Conservation (phyloP, 2,797 vertebrate genomes). For the Pantherophis vulpinus region DNA sequence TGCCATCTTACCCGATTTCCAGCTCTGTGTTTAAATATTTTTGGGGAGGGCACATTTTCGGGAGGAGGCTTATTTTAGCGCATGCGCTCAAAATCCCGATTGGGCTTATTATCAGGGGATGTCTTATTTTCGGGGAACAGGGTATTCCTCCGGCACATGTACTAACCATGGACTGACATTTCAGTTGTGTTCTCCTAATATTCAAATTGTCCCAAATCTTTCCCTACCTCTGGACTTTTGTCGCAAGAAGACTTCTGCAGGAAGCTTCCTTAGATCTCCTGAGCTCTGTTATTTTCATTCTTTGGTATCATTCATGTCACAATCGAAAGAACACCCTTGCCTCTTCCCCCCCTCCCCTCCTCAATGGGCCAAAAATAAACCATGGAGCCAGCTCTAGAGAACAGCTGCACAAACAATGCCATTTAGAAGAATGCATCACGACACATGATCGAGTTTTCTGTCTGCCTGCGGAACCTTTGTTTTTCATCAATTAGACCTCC, state of each 20-base stretch:
- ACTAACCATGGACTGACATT: background rate
- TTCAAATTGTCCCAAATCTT: background rate
- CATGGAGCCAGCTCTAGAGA: constrained; percentile 52
- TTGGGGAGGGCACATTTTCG: too few species aligned
- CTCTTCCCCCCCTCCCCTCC: constrained; percentile 37
- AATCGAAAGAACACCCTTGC: constrained; percentile 61
- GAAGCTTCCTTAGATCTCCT: background rate
- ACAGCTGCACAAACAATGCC: constrained; percentile 76
- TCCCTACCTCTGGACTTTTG: background rate
- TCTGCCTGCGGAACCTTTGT: constrained; percentile 46
- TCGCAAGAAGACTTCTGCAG: background rate
- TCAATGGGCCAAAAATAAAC: constrained; percentile 72
- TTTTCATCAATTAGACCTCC: constrained; percentile 46
- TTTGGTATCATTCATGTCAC: constrained; percentile 66
- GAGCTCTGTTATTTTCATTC: constrained; percentile 40
- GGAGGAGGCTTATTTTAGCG: too few species aligned
- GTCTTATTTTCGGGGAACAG: too few species aligned
- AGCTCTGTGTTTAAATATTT: too few species aligned
- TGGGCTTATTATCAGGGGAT: too few species aligned
- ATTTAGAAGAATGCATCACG: constrained; percentile 66
- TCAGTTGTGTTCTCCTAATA: background rate
- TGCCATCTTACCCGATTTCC: too few species aligned
- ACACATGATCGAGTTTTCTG: constrained; percentile 51
- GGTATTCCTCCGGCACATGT: constrained; percentile 38
- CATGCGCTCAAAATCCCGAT: too few species aligned